A percentile compares a stretch with the other conserved stretches of the same genome.
These are phyloP conservation scores for Labeo rohita DNA, from an alignment of 2,113 vertebrate species.

Conservation along the genomic window DNA sequence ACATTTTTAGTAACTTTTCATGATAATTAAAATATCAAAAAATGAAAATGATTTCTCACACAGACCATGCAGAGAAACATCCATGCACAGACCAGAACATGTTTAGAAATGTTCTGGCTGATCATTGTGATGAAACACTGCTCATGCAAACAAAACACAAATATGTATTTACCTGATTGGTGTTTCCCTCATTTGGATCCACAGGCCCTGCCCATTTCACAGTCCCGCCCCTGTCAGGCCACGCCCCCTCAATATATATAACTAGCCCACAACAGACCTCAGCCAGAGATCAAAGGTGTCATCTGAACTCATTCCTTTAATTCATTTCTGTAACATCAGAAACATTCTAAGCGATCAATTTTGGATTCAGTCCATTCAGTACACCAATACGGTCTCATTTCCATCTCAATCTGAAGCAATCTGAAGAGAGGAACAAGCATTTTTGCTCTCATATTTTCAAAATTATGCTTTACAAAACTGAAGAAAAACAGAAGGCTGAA, in stretches of 20 bases:
- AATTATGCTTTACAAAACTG: neutral
- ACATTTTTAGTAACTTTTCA: too few species aligned
- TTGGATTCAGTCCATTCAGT: neutral
- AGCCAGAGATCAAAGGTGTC: neutral
- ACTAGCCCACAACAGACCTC: neutral
- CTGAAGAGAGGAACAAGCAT: slow-evolving; percentile 6
- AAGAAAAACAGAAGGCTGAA: neutral
- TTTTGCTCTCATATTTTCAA: neutral
- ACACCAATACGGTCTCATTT: neutral
- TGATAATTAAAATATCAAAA: too few species aligned
- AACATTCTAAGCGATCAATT: neutral
- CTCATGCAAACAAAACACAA: slow-evolving; percentile 9
- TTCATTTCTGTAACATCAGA: neutral
- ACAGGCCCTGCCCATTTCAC: neutral
- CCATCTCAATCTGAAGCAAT: neutral
- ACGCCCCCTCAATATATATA: too few species aligned
- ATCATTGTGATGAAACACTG: neutral
- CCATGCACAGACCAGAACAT: neutral
- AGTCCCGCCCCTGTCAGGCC: neutral
- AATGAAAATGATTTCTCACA: neutral
- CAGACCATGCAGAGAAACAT: slow-evolving; percentile 1
- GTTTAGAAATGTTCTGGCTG: neutral
- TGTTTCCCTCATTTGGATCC: neutral
- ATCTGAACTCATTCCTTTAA: neutral
- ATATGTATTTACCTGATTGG: slow-evolving; percentile 39